Base-by-base conservation (phyloP, 2,888 invertebrate species). In the Drosophila parthenogenetica region DNA sequence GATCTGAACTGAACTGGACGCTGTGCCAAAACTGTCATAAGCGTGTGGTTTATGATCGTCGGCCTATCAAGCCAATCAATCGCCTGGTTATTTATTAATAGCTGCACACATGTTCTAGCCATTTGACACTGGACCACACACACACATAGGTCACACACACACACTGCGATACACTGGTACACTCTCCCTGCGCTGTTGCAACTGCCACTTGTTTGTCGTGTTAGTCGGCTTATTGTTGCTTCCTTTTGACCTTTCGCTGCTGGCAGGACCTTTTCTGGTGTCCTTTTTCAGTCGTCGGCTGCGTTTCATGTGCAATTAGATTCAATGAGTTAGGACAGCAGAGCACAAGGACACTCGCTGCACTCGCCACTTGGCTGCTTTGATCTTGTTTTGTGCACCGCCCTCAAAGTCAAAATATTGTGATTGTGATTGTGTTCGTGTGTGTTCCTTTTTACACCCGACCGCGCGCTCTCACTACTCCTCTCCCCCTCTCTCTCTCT, bases 11-110 rank as follows among this genome's bases (percentile, higher is more conserved):
- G 13, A 11, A 13, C 35, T 13, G 35, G 46, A 54, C 58, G 73
- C 76, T 85, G 84, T 83, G 81, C 87, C 84, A 88, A 88, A 85
- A 81, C 88, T 85, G 85, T 85, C 85, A 83, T 86, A 88, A 86
- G 81, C 79, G 79, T 60, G 85, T 81, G 84, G 83, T 80, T 81
- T 86, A 73, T 86, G 85, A 73, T 79, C 71, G 62, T 60, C 51
- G 65, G 81, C 72, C 87, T 79, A 87, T 83, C 87, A 87, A 87
- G 85, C 61, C 87, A 79, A 87, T 87, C 82, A 87, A 82, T 82
- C 85, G 85, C 69, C 49, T 49, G 65, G 81, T 84, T 79, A 84
- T 81, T 87, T 82, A 82, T 83, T 79, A 82, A 83, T 85, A 81
- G 77, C 59, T 62, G 50, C 22, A 63, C 72, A 58, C 57, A 61